Percentiles rank a stretch among this genome's conserved stretches.
phyloP scores from a whole-genome alignment of 1,140 invertebrate species.

The Drosophila yakuba region DNA sequence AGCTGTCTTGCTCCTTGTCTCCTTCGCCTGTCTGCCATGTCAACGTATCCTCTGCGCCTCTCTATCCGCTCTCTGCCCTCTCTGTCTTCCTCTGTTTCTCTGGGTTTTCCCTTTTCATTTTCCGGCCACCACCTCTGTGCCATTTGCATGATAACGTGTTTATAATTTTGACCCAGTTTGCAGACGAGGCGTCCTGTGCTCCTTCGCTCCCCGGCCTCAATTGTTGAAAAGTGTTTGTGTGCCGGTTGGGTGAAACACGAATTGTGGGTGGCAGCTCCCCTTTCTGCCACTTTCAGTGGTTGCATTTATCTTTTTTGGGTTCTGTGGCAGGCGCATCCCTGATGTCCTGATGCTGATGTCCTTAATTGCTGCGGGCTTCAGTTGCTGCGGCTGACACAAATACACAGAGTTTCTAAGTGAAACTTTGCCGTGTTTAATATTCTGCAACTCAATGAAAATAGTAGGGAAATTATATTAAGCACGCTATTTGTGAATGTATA shows the following conservation, averaged over 20 bases:
- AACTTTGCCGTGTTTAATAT: constrained; percentile 43
- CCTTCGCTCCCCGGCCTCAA: constrained; percentile 1
- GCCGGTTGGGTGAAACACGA: constrained; percentile 22
- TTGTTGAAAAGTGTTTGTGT: constrained; percentile 32
- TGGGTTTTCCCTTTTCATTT: constrained; percentile 14
- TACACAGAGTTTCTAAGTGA: not conserved
- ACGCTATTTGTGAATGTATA: too few species aligned
- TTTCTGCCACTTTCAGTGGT: constrained; percentile 5
- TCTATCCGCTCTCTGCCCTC: not conserved
- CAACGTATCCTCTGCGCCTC: not conserved
- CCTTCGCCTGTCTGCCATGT: constrained; percentile 40
- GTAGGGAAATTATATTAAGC: not conserved
- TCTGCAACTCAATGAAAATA: not conserved
- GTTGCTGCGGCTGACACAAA: constrained; percentile 37
- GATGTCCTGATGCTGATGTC: constrained; percentile 60
- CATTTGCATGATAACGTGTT: constrained; percentile 82
- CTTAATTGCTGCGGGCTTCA: constrained; percentile 72
- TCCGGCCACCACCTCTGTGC: constrained; percentile 40
- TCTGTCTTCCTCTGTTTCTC: not conserved
- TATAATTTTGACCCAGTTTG: constrained; percentile 82
- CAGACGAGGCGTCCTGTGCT: constrained; percentile 35
- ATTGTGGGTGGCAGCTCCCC: constrained; percentile 46
- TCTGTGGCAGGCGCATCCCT: constrained; percentile 43
- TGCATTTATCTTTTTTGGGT: constrained; percentile 62
- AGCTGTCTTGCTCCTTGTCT: constrained; percentile 12